phyloP scores from a whole-genome alignment of 2,888 invertebrate genomes.

The Drosophila limbata region DNA sequence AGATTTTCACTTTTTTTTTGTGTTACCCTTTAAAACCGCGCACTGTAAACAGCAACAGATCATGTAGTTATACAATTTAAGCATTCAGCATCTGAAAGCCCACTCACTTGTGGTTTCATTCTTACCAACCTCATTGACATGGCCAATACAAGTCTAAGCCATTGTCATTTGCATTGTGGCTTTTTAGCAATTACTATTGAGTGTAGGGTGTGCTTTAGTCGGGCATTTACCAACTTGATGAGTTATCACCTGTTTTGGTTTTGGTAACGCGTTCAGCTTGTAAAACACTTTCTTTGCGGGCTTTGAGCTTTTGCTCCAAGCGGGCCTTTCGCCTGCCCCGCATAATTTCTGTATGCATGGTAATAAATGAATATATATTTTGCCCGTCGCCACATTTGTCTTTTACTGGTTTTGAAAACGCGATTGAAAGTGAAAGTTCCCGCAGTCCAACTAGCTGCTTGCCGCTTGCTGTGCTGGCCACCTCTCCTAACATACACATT shows the following conservation, averaged over 20 bases:
- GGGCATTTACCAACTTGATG: conserved; percentile 3
- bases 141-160: background rate
- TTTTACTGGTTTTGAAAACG: conserved; percentile 71
- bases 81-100: conserved; percentile 19
- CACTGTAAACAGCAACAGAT: conserved; percentile 18
- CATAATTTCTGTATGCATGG: conserved; percentile 74
- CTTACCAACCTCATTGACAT: background rate
- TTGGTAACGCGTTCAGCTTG: conserved; percentile 22
- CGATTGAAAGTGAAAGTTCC: conserved; percentile 79
- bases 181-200: background rate
- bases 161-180: background rate
- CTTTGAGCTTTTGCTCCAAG: conserved; percentile 43
- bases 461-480: conserved; percentile 28
- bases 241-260: conserved; percentile 57
- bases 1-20: conserved; percentile 68
- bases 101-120: conserved; percentile 4
- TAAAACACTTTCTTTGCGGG: conserved; percentile 70
- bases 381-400: conserved; percentile 29
- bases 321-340: conserved; percentile 69
- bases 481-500: conserved; percentile 10
- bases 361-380: conserved; percentile 59
- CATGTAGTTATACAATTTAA: conserved; percentile 18
- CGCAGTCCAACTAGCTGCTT: conserved; percentile 38
- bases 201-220: conserved; percentile 49
- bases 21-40: conserved; percentile 34